phyloP scores from a whole-genome alignment of 2,888 invertebrate species.

The Ophioninae sp. region DNA sequence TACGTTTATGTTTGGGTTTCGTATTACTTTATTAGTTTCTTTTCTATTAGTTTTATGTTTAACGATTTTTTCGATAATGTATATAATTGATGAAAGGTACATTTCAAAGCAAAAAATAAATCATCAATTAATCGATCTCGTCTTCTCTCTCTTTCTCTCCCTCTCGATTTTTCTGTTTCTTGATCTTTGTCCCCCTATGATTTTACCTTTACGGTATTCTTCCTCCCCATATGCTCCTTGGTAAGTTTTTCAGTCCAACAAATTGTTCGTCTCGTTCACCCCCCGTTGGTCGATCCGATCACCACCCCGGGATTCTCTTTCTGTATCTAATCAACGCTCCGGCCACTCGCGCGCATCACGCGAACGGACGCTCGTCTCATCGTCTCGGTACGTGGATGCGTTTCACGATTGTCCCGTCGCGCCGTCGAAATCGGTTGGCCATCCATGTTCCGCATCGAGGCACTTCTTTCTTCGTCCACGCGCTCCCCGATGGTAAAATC shows the following conservation, averaged over 20 bases:
- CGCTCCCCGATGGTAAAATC: neutral
- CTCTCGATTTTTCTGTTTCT: slow-evolving; percentile 22
- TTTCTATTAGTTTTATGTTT: too few species aligned
- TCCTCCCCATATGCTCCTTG: slow-evolving; percentile 7
- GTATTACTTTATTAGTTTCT: too few species aligned
- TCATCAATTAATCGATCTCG: too few species aligned
- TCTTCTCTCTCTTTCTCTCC: slow-evolving; percentile 15
- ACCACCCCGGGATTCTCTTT: slow-evolving; percentile 44
- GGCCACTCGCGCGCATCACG: slow-evolving; percentile 45
- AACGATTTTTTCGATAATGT: too few species aligned
- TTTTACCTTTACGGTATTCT: slow-evolving; percentile 24
- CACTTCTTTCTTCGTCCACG: neutral
- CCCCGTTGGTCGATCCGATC: slow-evolving; percentile 6
- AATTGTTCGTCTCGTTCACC: slow-evolving; percentile 41
- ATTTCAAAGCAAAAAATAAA: too few species aligned
- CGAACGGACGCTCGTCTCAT: slow-evolving; percentile 3
- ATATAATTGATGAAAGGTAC: too few species aligned
- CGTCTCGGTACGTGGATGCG: slow-evolving; percentile 37
- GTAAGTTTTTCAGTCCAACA: slow-evolving; percentile 45
- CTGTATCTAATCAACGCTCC: slow-evolving; percentile 55
- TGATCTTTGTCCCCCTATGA: neutral
- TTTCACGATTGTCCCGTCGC: slow-evolving; percentile 27
- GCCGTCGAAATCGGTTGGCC: neutral
- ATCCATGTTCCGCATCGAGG: neutral
- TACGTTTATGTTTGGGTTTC: too few species aligned